phyloP scores from a whole-genome alignment of 2,888 invertebrate genomes.

The Halictus ligatus region DNA sequence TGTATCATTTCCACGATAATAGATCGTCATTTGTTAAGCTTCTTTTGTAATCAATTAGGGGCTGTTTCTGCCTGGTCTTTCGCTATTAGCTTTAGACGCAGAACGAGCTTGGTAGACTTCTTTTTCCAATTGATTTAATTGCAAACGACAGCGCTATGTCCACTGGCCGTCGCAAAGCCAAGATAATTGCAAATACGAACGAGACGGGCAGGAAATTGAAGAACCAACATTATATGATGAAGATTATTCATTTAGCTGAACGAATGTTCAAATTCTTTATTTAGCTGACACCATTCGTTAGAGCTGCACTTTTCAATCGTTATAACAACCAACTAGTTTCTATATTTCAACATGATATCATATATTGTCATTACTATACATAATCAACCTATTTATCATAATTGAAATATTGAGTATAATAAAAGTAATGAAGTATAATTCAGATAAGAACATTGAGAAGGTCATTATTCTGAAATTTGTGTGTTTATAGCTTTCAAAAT shows the following conservation, averaged over 20 bases:
- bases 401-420: background rate
- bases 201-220: background rate
- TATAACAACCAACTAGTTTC: background rate
- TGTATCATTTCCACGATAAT: slow-evolving; percentile 18
- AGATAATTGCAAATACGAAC: slow-evolving; percentile 15
- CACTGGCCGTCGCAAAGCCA: background rate
- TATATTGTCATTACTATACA: background rate
- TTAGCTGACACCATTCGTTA: background rate
- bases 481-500: background rate
- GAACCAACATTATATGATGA: background rate
- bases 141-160: slow-evolving; percentile 31
- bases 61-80: slow-evolving; percentile 50
- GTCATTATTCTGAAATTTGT: background rate
- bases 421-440: background rate
- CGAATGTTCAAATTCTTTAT: background rate
- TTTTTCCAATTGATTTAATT: slow-evolving; percentile 53
- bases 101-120: slow-evolving; percentile 58
- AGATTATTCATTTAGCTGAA: background rate
- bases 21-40: slow-evolving; percentile 52
- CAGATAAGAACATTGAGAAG: too few species aligned
- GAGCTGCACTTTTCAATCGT: background rate
- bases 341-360: background rate
- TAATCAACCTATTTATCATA: background rate
- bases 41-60: slow-evolving; percentile 49
- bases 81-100: slow-evolving; percentile 30